Evolutionary conservation across 1,140 invertebrate species (phyloP), one percentile per base, ranked within the genome.

Genomic region (Drosophila biarmipes): DNA sequence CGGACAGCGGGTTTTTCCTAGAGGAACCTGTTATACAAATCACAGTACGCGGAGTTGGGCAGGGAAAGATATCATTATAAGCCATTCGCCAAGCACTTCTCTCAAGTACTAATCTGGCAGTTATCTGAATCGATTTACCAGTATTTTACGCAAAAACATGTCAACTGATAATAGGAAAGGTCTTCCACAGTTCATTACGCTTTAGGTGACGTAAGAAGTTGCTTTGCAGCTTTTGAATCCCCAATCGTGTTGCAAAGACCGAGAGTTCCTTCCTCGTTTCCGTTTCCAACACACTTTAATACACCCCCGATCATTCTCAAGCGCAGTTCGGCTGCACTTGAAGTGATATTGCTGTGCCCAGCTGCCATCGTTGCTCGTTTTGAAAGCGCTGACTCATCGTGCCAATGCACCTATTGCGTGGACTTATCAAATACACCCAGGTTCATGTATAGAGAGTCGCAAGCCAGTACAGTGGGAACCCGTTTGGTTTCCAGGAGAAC

Each of bases 351-450:
- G 1, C 34, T 27, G n/a, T 12, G 38, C 15, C 17, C 12, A 42
- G 52, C 51, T 56, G 19, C 19, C 49, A 24, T 27, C n/a, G 17
- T 34, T 29, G 53, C 24, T 27, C 29, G 43, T 34, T 31, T 71
- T 31, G 7, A 69, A 43, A 45, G 12, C 12, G 53, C 46, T 71
- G 53, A 72, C 38, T 72, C 68, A 72, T 72, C 29, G 46, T 71
- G 57, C 17, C 11, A 43, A 58, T 71, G 64, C 54, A 72, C 42
- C 35, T 29, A 69, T 46, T 45, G 5, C 45, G 27, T n/a, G 19
- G 19, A n/a, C 38, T 43, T 58, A 59, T 63, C 59, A 24, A 38
- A 53, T 46, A 35, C 19, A 31, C 0, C 38, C 14, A n/a, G 7
- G n/a, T 42, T 35, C 3, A 43, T 37, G 14, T 8, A 49, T 4